Conservation (phyloP, 2,113 vertebrate genomes). For the Siniperca chuatsi region DNA sequence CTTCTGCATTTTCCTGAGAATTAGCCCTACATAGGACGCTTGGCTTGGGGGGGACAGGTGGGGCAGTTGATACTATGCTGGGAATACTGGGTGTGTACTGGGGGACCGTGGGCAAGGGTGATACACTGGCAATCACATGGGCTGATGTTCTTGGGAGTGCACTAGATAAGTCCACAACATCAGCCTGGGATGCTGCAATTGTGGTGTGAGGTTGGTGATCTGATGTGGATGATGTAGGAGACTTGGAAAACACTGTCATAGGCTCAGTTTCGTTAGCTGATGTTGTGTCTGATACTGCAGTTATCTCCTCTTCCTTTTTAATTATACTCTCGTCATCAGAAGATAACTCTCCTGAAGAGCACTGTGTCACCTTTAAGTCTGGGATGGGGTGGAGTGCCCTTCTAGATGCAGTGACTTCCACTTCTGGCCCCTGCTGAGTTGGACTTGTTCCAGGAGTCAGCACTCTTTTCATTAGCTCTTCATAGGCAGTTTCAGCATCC, state of each 20-base stretch:
- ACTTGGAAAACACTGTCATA: slow-evolving; percentile 38
- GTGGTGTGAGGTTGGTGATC: slow-evolving; percentile 49
- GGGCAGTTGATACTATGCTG: slow-evolving; percentile 84
- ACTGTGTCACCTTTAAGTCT: slow-evolving; percentile 97
- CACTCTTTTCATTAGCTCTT: slow-evolving; percentile 93
- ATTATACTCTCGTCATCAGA: slow-evolving; percentile 89
- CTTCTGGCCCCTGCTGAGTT: slow-evolving; percentile 82
- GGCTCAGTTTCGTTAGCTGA: slow-evolving; percentile 55
- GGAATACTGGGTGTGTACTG: slow-evolving; percentile 83
- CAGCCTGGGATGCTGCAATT: slow-evolving; percentile 49
- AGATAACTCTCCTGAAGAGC: slow-evolving; percentile 94
- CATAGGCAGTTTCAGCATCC: slow-evolving; percentile 94
- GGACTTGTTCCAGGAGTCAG: slow-evolving; percentile 91
- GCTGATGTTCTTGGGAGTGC: slow-evolving; percentile 56
- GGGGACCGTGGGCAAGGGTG: slow-evolving; percentile 85
- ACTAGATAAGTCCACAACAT: slow-evolving; percentile 78
- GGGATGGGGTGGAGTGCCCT: slow-evolving; percentile 92
- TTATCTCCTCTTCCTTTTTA: slow-evolving; percentile 82
- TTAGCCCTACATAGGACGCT: slow-evolving; percentile 86
- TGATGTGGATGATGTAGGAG: slow-evolving; percentile 38
- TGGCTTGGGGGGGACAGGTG: slow-evolving; percentile 87
- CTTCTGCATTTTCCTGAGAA: slow-evolving; percentile 88
- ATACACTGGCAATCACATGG: slow-evolving; percentile 72
- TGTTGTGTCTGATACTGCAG: slow-evolving; percentile 79
- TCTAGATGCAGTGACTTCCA: slow-evolving; percentile 79